Evolutionary conservation across 2,888 invertebrate species (phyloP), one percentile per base, ranked within the genome.

Genomic region (Antitype chi): DNA sequence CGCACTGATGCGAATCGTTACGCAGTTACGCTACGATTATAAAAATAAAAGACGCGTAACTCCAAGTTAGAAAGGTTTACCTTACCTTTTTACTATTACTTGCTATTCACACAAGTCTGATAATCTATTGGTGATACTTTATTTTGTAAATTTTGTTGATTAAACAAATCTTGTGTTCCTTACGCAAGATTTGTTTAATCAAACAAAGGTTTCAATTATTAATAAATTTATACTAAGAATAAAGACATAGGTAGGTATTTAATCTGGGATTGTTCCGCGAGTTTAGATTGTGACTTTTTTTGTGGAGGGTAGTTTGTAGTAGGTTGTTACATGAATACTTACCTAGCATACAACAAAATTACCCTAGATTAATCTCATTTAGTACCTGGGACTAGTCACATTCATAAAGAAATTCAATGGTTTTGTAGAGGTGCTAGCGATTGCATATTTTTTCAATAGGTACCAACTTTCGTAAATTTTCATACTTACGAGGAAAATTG

Each of bases 1-100:
- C 78, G 78, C 70, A 78, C 73, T 81, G 70, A 78, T 68, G 82
- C 73, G 74, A 77, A 53, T 62, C 57, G 49, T 82, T 78, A 74
- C 23, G 73, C 64, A 72, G 71, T 62, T 77, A 62, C 43, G 43
- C 17, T 76, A 67, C 25, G 32, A 52, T 81, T 62, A 75, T 62
- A 66, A 43, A 52, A 80, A 55, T 47, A 66, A 52, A 66, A 32
- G 13, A 59, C 11, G 55, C n/a, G 0, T 47, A 28, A 28, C 17
- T 28, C 28, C 57, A 17, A 57, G 2, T 23, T 28, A 0, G 23
- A 43, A 43, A 20, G 38, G 47, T 64, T 57, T 28, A 67, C 13
- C 7, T 47, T 49, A 52, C n/a, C 4, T 38, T 38, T 11, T 17
- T 62, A 53, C 6, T 47, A 32, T 3, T 57, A 7, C 7, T 23